Evolutionary conservation across 2,797 vertebrate genomes (phyloP).

Genomic region (Pteronotus mesoamericanus): DNA sequence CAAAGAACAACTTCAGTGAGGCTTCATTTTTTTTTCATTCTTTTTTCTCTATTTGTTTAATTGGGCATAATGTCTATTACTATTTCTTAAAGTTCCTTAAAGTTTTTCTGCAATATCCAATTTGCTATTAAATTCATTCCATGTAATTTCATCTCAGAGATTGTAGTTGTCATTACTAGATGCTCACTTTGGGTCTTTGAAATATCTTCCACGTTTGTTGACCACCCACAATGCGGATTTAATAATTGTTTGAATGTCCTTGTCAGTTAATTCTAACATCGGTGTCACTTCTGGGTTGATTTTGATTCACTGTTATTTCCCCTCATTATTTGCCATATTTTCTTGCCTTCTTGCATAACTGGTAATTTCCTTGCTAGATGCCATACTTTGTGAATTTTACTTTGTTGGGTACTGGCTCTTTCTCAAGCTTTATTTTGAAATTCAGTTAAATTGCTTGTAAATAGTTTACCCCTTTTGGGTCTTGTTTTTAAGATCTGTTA

Average conservation of each 20-base stretch:
- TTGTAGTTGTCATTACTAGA: background rate
- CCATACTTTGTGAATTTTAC: constrained; percentile 21
- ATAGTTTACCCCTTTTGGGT: constrained; percentile 36
- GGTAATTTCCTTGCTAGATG: constrained; percentile 18
- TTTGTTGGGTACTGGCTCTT: constrained; percentile 20
- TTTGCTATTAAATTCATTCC: background rate
- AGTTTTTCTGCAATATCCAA: background rate
- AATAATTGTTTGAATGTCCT: background rate
- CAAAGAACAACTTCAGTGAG: background rate
- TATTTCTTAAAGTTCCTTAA: background rate
- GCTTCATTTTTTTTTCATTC: background rate
- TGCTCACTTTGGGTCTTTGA: constrained; percentile 6
- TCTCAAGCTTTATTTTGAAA: constrained; percentile 50
- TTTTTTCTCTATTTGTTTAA: background rate
- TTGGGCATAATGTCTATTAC: background rate
- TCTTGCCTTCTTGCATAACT: background rate
- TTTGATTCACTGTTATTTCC: constrained; percentile 13
- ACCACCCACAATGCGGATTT: background rate
- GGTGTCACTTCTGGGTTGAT: background rate
- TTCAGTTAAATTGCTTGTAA: constrained; percentile 45
- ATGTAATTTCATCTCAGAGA: constrained; percentile 19
- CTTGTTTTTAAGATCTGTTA: constrained; percentile 57
- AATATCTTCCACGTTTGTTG: background rate
- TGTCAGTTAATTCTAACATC: constrained; percentile 24
- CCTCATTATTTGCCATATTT: background rate